Percentiles rank a stretch among this genome's conserved stretches.
Evolutionary conservation across 2,113 vertebrate genomes (phyloP).

Genomic region (Pycnonotus jocosus): DNA sequence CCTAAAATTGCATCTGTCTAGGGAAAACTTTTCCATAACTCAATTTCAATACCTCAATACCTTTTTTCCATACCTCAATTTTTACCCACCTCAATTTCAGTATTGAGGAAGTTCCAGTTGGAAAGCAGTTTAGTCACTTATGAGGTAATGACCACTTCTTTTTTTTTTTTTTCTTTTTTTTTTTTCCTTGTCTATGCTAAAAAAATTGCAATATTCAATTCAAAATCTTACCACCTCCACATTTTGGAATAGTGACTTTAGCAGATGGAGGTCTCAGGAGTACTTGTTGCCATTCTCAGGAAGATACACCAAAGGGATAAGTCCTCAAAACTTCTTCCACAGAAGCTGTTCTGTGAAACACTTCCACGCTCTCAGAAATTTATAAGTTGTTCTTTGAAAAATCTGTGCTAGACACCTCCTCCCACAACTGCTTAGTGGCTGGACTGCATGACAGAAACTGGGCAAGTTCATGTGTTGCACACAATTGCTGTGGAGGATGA

Average conservation of each 20-base stretch:
- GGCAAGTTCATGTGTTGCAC: background rate
- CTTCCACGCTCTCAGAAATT: background rate
- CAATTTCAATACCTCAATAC: no score
- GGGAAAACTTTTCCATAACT: background rate
- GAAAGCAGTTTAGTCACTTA: background rate
- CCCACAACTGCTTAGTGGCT: background rate
- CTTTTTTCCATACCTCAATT: no score
- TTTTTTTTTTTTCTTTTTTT: no score
- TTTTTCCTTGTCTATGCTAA: background rate
- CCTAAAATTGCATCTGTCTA: background rate
- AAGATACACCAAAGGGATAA: background rate
- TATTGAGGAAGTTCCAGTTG: background rate
- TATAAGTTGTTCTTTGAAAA: background rate
- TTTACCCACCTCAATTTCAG: background rate
- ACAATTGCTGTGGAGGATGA: background rate
- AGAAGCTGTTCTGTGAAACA: background rate
- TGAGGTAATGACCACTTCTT: background rate
- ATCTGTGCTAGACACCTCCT: background rate
- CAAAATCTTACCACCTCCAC: background rate
- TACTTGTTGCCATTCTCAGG: background rate
- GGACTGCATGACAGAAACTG: background rate
- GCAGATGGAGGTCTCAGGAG: background rate
- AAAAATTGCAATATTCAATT: background rate
- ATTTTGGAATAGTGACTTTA: background rate
- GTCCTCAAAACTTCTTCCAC: background rate